These are phyloP conservation scores for Channa maculata DNA, from an alignment of 2,113 vertebrate genomes.

Conservation along the genomic window DNA sequence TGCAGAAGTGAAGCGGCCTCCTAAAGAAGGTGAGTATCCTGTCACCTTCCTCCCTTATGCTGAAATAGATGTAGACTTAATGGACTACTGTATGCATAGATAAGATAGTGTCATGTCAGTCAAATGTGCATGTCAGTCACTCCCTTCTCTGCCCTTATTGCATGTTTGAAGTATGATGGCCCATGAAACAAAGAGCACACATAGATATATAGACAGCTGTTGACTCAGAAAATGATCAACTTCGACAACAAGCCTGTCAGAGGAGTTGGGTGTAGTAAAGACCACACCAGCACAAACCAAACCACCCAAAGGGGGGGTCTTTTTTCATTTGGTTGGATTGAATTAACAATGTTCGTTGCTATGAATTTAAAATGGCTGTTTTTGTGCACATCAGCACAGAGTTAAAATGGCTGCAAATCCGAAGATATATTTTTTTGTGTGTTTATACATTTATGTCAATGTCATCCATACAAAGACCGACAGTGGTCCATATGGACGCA, in stretches of 20 bases:
- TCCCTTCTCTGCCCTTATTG: conserved; percentile 75
- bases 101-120: conserved; percentile 63
- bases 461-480: conserved; percentile 49
- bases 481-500: conserved; percentile 27
- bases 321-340: conserved; percentile 63
- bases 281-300: conserved; percentile 67
- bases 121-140: conserved; percentile 78
- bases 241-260: conserved; percentile 69
- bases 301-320: conserved; percentile 28
- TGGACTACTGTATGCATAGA: conserved; percentile 60
- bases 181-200: conserved; percentile 83
- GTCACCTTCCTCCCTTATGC: conserved; percentile 38
- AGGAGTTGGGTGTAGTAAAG: conserved; percentile 73
- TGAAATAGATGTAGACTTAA: conserved; percentile 53
- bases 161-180: conserved; percentile 80
- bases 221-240: conserved; percentile 61
- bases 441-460: conserved; percentile 63
- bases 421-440: conserved; percentile 34
- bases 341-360: conserved; percentile 61
- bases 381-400: conserved; percentile 58
- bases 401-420: conserved; percentile 69
- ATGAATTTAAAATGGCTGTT: conserved; percentile 75
- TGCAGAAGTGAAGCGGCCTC: conserved; percentile 94
- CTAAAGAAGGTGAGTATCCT: conserved; percentile 96
- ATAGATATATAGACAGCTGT: conserved; percentile 66